Conservation (phyloP, 2,113 vertebrate species). For the Arvicanthis niloticus region DNA sequence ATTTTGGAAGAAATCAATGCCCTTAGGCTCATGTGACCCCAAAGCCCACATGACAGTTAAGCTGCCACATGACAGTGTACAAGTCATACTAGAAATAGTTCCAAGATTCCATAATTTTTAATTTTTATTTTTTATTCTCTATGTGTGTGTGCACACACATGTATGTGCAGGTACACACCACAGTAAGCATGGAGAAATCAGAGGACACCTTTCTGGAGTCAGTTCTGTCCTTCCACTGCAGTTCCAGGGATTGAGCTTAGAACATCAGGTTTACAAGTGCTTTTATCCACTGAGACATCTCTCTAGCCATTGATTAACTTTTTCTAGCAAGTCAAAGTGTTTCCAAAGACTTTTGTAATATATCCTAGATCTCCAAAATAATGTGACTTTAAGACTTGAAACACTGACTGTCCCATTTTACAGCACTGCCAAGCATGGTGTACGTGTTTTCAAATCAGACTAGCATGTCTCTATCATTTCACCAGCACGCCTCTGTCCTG, state of each 20-base stretch:
- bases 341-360: constrained; percentile 28
- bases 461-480: not conserved
- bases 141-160: not conserved
- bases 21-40: not conserved
- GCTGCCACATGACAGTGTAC: not conserved
- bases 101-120: not conserved
- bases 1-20: not conserved
- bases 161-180: not conserved
- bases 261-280: not conserved
- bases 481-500: not conserved
- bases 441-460: not conserved
- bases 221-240: not conserved
- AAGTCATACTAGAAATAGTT: constrained; percentile 40
- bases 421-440: not conserved
- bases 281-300: not conserved
- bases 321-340: constrained; percentile 32
- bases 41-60: not conserved
- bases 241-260: not conserved
- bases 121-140: not conserved
- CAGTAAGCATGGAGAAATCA: not conserved
- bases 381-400: not conserved
- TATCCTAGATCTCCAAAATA: not conserved
- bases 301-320: not conserved
- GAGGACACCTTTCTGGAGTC: not conserved
- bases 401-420: not conserved